Base-by-base conservation (phyloP, 2,888 invertebrate genomes). In the Latrodectus elegans region DNA sequence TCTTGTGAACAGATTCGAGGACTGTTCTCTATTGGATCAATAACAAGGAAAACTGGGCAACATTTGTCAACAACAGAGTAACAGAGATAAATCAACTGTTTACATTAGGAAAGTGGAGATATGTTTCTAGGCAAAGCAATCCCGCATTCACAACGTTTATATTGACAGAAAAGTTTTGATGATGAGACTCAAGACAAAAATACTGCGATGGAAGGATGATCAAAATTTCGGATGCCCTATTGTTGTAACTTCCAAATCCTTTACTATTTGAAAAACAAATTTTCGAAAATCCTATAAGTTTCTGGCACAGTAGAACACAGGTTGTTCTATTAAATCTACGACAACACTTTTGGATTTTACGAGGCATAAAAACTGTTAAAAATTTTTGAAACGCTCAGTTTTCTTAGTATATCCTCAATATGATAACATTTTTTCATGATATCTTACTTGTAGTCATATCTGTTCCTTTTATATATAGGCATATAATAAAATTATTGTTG, bases 21-120 rank as follows among this genome's bases (percentile, higher is more conserved):
- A 38, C 38, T 26, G 90, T 89, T 0, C 60, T 90, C 1, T 70
- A 81, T 9, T 90, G 90, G 90, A 89, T 90, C 4, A 65, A 65
- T 26, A 55, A 84, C 9, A 26, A 89, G 11, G 89, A 87, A 14
- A 83, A 88, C 4, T 90, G 90, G 90, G 22, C 12, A 74, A n/a
- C 75, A 82, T 15, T 90, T 90, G 55, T 89, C 85, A 17, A 78
- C 17, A 91, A 92, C 82, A 55, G 91, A 52, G 90, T 91, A 3
- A 38, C 1, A 38, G 38, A 38, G 38, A 38, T 38, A 38, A 38
- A 38, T 38, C 38, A 38, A 38, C 1, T 68, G 4, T n/a, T 67
- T 15, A 15, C 14, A n/a, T 17, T 4, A 38, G 38, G 8, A 38
- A 38, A 38, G 38, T 38, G 38, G 38, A 38, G 4, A 38, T 8